Evolutionary conservation across 2,888 invertebrate species (phyloP).

Genomic region (Mylabris sibirica): DNA sequence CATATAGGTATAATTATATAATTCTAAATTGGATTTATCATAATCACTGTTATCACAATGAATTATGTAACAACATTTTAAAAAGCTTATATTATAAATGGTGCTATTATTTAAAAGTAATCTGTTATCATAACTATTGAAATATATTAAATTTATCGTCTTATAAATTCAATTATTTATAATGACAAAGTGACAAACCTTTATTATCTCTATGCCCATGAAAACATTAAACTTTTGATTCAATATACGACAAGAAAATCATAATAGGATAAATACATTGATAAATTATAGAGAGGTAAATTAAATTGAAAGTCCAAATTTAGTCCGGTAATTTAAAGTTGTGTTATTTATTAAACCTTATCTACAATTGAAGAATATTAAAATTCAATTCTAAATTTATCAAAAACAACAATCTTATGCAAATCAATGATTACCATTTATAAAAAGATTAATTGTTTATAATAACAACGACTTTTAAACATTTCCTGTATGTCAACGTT

Average conservation of each 20-base stretch:
- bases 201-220: no score
- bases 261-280: no score
- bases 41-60: not conserved
- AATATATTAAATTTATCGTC: not conserved
- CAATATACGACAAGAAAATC: no score
- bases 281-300: no score
- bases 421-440: not conserved
- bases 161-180: not conserved
- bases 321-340: no score
- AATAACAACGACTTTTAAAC: not conserved
- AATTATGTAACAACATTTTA: not conserved
- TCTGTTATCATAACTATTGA: not conserved
- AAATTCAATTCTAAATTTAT: not conserved
- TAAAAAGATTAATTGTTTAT: slow-evolving; percentile 4
- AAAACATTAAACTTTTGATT: no score
- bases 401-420: not conserved
- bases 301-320: no score
- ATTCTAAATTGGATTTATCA: not conserved
- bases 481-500: not conserved
- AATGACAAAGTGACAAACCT: no score
- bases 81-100: not conserved
- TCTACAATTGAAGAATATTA: not conserved
- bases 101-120: not conserved
- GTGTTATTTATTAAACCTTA: no score
- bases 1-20: not conserved